Evolutionary conservation across 92 coral and sea anemone species (phyloP).

Genomic region (Epizoanthus stellaris): DNA sequence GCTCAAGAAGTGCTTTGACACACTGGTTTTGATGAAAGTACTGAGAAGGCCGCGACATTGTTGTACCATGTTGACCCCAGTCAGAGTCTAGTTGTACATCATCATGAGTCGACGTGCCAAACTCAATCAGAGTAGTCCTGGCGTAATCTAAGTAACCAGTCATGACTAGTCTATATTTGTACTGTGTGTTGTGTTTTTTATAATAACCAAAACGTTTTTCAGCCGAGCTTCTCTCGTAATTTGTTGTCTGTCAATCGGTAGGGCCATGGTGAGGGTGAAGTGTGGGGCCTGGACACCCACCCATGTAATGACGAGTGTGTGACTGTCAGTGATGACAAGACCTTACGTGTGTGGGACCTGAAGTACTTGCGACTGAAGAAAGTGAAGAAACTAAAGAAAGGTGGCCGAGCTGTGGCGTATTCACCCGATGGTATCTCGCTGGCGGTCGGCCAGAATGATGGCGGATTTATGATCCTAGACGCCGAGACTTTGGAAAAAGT

Average conservation of each 20-base stretch:
- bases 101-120: too few species aligned
- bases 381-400: constrained; percentile 90
- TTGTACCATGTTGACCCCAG: too few species aligned
- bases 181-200: too few species aligned
- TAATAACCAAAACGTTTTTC: neutral
- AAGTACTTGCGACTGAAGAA: constrained; percentile 85
- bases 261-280: constrained; percentile 99
- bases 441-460: constrained; percentile 99
- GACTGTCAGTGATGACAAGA: constrained; percentile 98
- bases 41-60: too few species aligned
- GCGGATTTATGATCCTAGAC: constrained; percentile 88
- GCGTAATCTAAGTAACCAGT: too few species aligned
- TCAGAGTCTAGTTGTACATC: too few species aligned
- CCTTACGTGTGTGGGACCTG: constrained; percentile 96
- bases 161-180: too few species aligned
- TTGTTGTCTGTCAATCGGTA: constrained; percentile 13
- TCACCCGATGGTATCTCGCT: constrained; percentile 91
- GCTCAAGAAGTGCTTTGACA: too few species aligned
- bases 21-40: too few species aligned
- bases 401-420: constrained; percentile 92
- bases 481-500: constrained; percentile 81
- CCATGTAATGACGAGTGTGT: constrained; percentile 92
- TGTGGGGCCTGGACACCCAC: constrained; percentile 99
- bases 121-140: too few species aligned
- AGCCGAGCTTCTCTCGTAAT: neutral